These are phyloP conservation scores for Anableps anableps DNA, from an alignment of 2,797 vertebrate genomes.

Conservation along the genomic window DNA sequence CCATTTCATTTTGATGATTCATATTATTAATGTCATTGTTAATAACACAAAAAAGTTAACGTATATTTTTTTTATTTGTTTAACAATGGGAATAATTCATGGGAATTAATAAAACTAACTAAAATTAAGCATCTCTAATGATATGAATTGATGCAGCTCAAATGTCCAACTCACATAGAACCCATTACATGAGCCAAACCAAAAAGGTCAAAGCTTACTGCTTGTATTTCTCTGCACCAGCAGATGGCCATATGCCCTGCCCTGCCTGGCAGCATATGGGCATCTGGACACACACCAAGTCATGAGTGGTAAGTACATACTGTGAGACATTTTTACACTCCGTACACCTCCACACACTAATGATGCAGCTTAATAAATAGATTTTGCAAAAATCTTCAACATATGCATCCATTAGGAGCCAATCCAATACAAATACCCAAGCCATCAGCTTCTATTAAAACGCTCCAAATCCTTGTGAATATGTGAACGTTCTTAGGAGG, in stretches of 20 bases:
- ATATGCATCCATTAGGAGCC: background rate
- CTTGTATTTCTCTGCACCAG: conserved; percentile 60
- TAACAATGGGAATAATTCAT: background rate
- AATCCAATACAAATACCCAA: conserved; percentile 11
- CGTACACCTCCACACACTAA: background rate
- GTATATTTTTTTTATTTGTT: background rate
- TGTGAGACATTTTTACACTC: conserved; percentile 10
- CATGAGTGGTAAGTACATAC: conserved; percentile 25
- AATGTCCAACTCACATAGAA: conserved; percentile 24
- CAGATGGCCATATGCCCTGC: conserved; percentile 72
- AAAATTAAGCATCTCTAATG: background rate
- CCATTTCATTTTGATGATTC: background rate
- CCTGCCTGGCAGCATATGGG: conserved; percentile 72
- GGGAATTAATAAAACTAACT: background rate
- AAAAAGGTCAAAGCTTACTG: conserved; percentile 67
- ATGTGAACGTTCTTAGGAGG: background rate
- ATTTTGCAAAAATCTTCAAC: background rate
- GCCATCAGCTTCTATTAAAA: background rate
- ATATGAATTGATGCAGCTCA: conserved; percentile 2
- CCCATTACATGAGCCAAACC: conserved; percentile 43
- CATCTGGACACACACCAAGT: conserved; percentile 69
- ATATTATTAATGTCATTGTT: background rate
- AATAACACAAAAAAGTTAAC: background rate
- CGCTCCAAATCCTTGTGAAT: background rate
- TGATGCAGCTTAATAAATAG: background rate